Percentiles rank a stretch among this genome's conserved stretches.
phyloP scores from a whole-genome alignment of 64 coral and sea anemone species.

The Porites australiensis region DNA sequence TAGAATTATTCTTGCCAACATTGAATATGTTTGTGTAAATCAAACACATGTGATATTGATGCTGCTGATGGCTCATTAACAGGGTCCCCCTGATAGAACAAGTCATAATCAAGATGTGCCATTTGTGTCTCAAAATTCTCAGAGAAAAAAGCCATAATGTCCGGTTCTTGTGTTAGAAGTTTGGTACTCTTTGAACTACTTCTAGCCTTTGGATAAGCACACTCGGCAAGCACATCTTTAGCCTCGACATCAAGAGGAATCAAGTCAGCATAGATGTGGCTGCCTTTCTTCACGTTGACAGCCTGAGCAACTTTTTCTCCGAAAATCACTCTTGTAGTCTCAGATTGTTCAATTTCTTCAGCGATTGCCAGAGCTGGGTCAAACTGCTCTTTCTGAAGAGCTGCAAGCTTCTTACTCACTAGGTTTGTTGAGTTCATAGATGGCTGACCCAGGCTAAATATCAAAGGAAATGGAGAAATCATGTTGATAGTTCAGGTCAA shows the following conservation, averaged over 20 bases:
- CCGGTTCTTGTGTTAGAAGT: slow-evolving; percentile 64
- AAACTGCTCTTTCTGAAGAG: slow-evolving; percentile 67
- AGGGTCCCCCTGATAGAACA: slow-evolving; percentile 67
- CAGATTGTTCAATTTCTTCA: slow-evolving; percentile 82
- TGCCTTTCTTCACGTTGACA: slow-evolving; percentile 84
- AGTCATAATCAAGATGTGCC: slow-evolving; percentile 76
- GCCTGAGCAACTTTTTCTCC: slow-evolving; percentile 79
- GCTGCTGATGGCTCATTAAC: slow-evolving; percentile 35
- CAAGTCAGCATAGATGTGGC: slow-evolving; percentile 71
- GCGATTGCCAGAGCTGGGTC: slow-evolving; percentile 71
- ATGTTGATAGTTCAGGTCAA: no score
- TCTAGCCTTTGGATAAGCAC: slow-evolving; percentile 26
- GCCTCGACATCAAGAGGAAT: slow-evolving; percentile 77
- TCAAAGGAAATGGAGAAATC: background rate
- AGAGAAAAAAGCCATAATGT: slow-evolving; percentile 85
- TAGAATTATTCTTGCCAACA: slow-evolving; percentile 70
- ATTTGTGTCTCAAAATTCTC: slow-evolving; percentile 87
- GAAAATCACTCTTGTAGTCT: slow-evolving; percentile 63
- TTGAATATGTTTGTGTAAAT: slow-evolving; percentile 76
- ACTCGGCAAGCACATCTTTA: slow-evolving; percentile 57
- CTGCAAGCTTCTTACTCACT: slow-evolving; percentile 55
- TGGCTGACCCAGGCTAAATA: slow-evolving; percentile 73
- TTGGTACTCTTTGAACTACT: slow-evolving; percentile 41
- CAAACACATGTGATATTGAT: slow-evolving; percentile 79
- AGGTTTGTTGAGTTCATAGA: slow-evolving; percentile 72